Base-by-base conservation (phyloP, 2,888 invertebrate genomes). In the Galeruca laticollis region DNA sequence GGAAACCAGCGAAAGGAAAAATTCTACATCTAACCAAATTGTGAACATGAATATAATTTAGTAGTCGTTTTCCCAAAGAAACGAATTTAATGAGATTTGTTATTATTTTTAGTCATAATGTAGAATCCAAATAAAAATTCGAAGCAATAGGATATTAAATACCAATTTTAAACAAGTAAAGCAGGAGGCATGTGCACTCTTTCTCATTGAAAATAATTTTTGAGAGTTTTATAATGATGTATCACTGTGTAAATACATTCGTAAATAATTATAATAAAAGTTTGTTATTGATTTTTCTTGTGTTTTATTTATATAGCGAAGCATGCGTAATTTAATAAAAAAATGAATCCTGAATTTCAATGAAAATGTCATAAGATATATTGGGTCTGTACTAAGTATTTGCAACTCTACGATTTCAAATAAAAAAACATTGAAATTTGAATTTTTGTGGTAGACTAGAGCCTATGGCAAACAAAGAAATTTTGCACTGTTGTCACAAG, bases 211-310 rank as follows among this genome's bases (percentile, higher is more conserved):
- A 61, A 65, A 60, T 65, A 63, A 63, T 72, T 70, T 74, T 66
- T 71, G 67, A 74, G 65, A 73, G 72, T 73, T 75, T 75, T 75
- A 68, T 74, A 75, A 73, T 68, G 70, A 71, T 75, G 70, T 77
- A 75, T 76, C 77, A 75, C 77, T 76, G 77, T 78, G 77, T 77
- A 74, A 74, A 75, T 77, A 75, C 60, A 69, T 73, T 70, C 68
- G 73, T 70, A 73, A 75, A 71, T 62, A 73, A 62, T 71, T 54
- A 35, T 18, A 76, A 74, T 76, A 77, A 79, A 71, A 77, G 73
- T 77, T 79, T 78, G 78, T 78, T 78, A 78, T 75, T 37, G 70
- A 57, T 26, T 33, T 33, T 35, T 40, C 13, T 40, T 51, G 20
- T 59, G 60, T 72, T 64, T 66, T 43, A 67, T 67, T 56, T 47